These are phyloP conservation scores for Heliconius congener DNA, from an alignment of 1,140 invertebrate genomes.

Conservation along the genomic window DNA sequence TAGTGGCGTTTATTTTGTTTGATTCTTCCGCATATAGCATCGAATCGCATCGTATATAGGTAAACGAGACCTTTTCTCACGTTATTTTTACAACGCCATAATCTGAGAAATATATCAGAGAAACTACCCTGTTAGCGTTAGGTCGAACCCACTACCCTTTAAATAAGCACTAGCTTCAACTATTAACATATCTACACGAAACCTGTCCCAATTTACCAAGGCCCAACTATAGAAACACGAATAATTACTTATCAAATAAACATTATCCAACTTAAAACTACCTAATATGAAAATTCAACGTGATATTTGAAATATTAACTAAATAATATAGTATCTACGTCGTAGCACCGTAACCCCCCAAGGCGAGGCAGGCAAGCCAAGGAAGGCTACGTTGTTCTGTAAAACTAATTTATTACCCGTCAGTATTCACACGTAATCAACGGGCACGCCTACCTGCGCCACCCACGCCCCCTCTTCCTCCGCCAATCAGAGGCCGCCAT, in stretches of 20 bases:
- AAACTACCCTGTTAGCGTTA: no score
- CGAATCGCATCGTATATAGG: no score
- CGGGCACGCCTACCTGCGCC: slow-evolving; percentile 47
- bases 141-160: not conserved
- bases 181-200: not conserved
- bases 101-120: no score
- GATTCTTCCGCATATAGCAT: not conserved
- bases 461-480: slow-evolving; percentile 50
- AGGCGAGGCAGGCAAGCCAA: slow-evolving; percentile 10
- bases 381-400: slow-evolving; percentile 45
- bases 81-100: no score
- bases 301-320: slow-evolving; percentile 6
- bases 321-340: slow-evolving; percentile 44
- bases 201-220: not conserved
- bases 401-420: slow-evolving; percentile 69
- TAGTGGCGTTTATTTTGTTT: not conserved
- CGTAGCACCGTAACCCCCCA: slow-evolving; percentile 55
- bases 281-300: slow-evolving; percentile 1
- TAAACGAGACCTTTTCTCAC: not conserved
- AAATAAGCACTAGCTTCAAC: no score
- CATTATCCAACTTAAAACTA: not conserved
- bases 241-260: not conserved
- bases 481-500: slow-evolving; percentile 59
- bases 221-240: not conserved
- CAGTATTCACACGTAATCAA: slow-evolving; percentile 60